Evolutionary conservation across 2,113 vertebrate genomes (phyloP).

Genomic region (Ornithorhynchus anatinus): DNA sequence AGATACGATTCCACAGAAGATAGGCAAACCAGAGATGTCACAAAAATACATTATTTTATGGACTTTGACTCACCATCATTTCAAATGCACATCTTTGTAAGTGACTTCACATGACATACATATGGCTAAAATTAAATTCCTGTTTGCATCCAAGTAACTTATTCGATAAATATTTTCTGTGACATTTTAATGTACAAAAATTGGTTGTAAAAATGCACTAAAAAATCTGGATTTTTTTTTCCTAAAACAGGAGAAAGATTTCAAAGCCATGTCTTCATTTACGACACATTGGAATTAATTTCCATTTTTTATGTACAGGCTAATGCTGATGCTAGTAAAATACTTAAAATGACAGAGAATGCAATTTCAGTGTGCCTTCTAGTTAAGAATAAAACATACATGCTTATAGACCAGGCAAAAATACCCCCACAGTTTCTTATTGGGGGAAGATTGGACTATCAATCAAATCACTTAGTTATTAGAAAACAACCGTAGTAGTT

Average conservation of each 20-base stretch:
- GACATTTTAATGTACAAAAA: conserved; percentile 41
- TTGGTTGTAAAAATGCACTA: conserved; percentile 42
- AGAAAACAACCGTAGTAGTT: conserved; percentile 9
- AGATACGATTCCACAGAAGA: conserved; percentile 47
- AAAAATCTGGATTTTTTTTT: conserved; percentile 20
- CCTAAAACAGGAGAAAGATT: conserved; percentile 37
- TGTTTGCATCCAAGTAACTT: conserved; percentile 43
- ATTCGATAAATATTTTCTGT: conserved; percentile 32
- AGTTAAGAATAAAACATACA: conserved; percentile 44
- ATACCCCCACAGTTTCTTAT: conserved; percentile 26
- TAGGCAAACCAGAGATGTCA: conserved; percentile 50
- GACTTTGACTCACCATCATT: conserved; percentile 14
- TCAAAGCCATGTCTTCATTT: conserved; percentile 45
- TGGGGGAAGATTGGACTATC: conserved; percentile 22
- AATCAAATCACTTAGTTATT: conserved; percentile 29
- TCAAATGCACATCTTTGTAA: not conserved
- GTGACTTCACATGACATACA: conserved; percentile 25
- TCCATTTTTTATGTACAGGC: conserved; percentile 45
- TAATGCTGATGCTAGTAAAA: conserved; percentile 54
- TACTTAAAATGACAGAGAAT: conserved; percentile 51
- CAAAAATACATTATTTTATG: conserved; percentile 32
- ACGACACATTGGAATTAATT: conserved; percentile 41
- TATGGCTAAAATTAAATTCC: conserved; percentile 57
- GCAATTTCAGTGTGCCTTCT: conserved; percentile 40
- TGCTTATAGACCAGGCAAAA: conserved; percentile 31